Evolutionary conservation across 2,113 vertebrate genomes (phyloP), one percentile per base, ranked within the genome.

Genomic region (Ibidorhyncha struthersii): DNA sequence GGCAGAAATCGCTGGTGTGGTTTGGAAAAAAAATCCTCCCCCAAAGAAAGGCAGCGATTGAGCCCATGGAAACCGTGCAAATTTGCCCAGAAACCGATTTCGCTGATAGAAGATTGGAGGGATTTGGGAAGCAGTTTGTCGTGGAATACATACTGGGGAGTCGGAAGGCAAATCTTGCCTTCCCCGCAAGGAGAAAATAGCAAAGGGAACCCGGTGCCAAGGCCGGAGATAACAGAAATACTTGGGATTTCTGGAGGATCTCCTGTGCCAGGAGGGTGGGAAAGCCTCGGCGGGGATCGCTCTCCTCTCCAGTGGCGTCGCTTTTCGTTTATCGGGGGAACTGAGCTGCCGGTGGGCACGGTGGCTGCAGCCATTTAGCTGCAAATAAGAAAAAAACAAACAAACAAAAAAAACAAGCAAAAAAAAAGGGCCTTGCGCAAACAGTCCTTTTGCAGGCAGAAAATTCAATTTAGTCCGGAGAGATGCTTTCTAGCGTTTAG

Each of bases 331-430:
- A 12, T 10, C 1, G 27, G 63, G 38, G 52, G 4, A 4, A 69
- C 45, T 0, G 2, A 1, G 5, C 29, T 2, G 6, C 34, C 36
- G 3, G 2, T 9, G n/a, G 78, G 56, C 50, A 22, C 18, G 1
- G 59, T 3, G 40, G 61, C 70, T 29, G 62, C 79, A 32, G 76
- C 3, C 2, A 56, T 59, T 88, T 15, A 7, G 50, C 61, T 9
- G 1, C 61, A 36, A 74, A 89, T 78, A 15, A 2, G n/a, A 11
- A 18, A 45, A 45, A 56, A 10, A 53, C 30, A 17, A 30, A 18
- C 30, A 32, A 32, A 55, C 19, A 55, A 17, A 30, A 18, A 55
- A 32, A 32, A 55, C 19, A 30, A 30, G 10, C 40, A 40, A 45
- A 45, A 45, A 45, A 40, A 45, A 45, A 45, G 19, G 8, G 18